Evolutionary conservation across 2,888 invertebrate genomes (phyloP).

Genomic region (Tipula helvola): DNA sequence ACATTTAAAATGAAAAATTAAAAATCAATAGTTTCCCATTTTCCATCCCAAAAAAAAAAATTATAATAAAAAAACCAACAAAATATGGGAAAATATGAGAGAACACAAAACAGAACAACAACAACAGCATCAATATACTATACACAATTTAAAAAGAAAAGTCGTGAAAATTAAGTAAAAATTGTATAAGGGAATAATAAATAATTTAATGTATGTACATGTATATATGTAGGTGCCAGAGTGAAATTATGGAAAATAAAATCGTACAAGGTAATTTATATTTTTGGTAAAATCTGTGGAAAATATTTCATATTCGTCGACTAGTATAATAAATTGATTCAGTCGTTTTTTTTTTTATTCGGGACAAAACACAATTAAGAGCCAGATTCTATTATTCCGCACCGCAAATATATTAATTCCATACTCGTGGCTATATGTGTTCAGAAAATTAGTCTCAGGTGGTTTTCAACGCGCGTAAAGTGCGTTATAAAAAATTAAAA

Average conservation of each 20-base stretch:
- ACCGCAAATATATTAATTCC: no score
- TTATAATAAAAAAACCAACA: neutral
- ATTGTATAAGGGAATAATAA: neutral
- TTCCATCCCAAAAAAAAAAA: neutral
- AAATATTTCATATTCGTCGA: neutral
- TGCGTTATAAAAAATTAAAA: neutral
- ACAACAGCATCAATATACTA: neutral
- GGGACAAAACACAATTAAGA: neutral
- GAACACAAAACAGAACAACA: neutral
- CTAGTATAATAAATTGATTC: neutral
- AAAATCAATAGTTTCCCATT: constrained; percentile 4
- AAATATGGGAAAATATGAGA: neutral
- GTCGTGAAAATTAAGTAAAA: neutral
- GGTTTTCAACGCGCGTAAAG: neutral
- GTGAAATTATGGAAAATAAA: neutral
- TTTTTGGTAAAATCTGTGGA: neutral
- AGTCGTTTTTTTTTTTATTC: neutral
- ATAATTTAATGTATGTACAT: neutral
- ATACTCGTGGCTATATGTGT: neutral
- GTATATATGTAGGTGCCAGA: neutral
- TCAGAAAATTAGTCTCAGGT: neutral
- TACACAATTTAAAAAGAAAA: neutral
- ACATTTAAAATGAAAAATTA: neutral
- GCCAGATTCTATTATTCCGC: no score
- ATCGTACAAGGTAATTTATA: neutral